A percentile compares a stretch with the other conserved stretches of the same genome.
Evolutionary conservation across 92 coral and sea anemone genomes (phyloP).

Genomic region (Heteractis magnifica): DNA sequence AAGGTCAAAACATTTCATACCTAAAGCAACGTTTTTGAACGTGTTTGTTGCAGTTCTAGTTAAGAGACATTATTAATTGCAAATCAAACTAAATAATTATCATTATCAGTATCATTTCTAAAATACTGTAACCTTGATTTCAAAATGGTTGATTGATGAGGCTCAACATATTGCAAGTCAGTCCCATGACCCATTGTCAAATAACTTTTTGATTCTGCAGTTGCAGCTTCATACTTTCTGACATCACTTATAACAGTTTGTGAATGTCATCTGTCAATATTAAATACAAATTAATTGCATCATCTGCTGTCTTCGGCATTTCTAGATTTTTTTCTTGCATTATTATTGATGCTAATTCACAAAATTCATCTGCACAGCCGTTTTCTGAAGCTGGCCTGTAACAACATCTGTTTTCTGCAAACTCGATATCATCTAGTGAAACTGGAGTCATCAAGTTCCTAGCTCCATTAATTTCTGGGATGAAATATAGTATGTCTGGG

Average conservation of each 20-base stretch:
- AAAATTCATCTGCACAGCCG: constrained; percentile 35
- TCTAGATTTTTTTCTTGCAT: constrained; percentile 46
- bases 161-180: not conserved
- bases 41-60: not conserved
- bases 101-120: not conserved
- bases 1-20: not conserved
- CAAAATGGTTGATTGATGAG: not conserved
- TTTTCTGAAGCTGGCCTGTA: constrained; percentile 21
- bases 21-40: not conserved
- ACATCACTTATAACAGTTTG: not conserved
- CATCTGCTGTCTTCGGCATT: constrained; percentile 28
- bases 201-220: not conserved
- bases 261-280: not conserved
- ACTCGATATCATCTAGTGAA: constrained; percentile 11
- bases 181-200: not conserved
- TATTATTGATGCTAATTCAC: constrained; percentile 40
- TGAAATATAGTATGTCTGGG: not conserved
- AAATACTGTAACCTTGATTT: not conserved
- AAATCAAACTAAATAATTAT: not conserved
- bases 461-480: not conserved
- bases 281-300: constrained; percentile 22
- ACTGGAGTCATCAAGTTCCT: not conserved
- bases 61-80: not conserved
- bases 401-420: constrained; percentile 45
- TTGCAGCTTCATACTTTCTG: not conserved